Evolutionary conservation across 2,888 invertebrate genomes (phyloP).

Genomic region (Dolichopus griseipennis): DNA sequence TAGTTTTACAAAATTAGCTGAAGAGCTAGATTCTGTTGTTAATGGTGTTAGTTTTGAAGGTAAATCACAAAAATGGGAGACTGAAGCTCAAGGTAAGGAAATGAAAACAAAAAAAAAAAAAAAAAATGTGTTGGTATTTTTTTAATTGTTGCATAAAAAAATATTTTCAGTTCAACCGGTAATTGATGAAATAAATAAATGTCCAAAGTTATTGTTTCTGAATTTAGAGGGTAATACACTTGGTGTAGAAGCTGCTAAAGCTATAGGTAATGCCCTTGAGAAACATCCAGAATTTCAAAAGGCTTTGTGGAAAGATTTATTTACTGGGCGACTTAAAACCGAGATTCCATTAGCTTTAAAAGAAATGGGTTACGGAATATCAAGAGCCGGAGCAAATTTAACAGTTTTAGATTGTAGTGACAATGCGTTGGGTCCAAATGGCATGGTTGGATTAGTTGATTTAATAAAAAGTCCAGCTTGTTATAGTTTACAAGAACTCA

Average conservation of each 20-base stretch:
- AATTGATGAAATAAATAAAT: constrained; percentile 64
- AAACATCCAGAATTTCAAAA: constrained; percentile 67
- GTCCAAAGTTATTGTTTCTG: constrained; percentile 60
- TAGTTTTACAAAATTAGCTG: constrained; percentile 19
- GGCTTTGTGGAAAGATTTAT: constrained; percentile 93
- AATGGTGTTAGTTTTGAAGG: constrained; percentile 73
- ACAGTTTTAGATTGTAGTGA: constrained; percentile 88
- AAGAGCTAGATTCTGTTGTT: constrained; percentile 25
- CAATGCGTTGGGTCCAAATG: constrained; percentile 94
- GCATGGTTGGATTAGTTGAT: constrained; percentile 76
- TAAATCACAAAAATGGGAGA: constrained; percentile 66
- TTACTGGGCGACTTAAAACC: constrained; percentile 87
- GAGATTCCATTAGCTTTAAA: constrained; percentile 88
- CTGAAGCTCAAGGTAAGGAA: constrained; percentile 62
- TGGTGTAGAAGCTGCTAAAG: constrained; percentile 80
- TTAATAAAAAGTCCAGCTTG: constrained; percentile 77
- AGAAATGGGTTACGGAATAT: constrained; percentile 71
- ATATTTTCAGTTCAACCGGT: constrained; percentile 56
- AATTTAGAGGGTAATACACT: constrained; percentile 88
- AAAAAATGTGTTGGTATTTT: not conserved
- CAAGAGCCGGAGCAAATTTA: constrained; percentile 67
- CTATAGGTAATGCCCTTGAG: constrained; percentile 70
- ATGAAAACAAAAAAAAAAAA: constrained; percentile 12
- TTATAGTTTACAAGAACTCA: constrained; percentile 64
- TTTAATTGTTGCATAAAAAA: constrained; percentile 7